Evolutionary conservation across 2,797 vertebrate species (phyloP).

Genomic region (Okamejei kenojei): DNA sequence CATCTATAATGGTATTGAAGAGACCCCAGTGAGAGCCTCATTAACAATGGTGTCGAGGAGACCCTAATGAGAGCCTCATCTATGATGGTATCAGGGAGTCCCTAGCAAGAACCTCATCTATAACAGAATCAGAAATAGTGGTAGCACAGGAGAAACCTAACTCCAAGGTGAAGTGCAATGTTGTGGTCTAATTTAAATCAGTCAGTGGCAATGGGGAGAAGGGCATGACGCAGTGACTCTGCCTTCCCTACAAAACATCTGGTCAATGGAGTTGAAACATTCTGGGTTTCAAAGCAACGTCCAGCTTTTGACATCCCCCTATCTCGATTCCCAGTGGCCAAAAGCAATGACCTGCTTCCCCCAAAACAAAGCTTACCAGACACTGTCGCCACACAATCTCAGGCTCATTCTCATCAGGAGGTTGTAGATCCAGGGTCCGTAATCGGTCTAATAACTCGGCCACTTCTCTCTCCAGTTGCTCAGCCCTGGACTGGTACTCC

Average conservation of each 20-base stretch:
- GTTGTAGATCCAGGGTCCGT: constrained; percentile 60
- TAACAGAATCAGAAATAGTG: too few species aligned
- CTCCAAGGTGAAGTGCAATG: too few species aligned
- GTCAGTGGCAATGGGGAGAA: neutral
- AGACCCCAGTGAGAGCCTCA: too few species aligned
- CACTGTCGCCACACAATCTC: constrained; percentile 70
- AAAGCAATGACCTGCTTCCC: neutral
- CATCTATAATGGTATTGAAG: too few species aligned
- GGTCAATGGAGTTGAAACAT: too few species aligned
- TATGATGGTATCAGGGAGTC: too few species aligned
- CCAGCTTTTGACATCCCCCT: neutral
- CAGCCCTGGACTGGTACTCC: constrained; percentile 59
- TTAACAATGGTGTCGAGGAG: too few species aligned
- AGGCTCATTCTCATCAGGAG: constrained; percentile 51
- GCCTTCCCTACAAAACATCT: neutral
- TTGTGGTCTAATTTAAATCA: too few species aligned
- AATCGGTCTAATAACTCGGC: constrained; percentile 58
- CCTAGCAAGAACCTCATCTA: too few species aligned
- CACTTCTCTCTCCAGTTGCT: constrained; percentile 62
- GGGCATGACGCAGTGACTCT: neutral
- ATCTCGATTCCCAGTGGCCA: too few species aligned
- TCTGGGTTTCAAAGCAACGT: neutral
- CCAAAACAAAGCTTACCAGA: constrained; percentile 57
- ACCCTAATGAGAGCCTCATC: too few species aligned
- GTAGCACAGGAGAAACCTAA: too few species aligned